Base-by-base conservation (phyloP, 2,888 invertebrate genomes). In the Chalcosyrphus nemorum region DNA sequence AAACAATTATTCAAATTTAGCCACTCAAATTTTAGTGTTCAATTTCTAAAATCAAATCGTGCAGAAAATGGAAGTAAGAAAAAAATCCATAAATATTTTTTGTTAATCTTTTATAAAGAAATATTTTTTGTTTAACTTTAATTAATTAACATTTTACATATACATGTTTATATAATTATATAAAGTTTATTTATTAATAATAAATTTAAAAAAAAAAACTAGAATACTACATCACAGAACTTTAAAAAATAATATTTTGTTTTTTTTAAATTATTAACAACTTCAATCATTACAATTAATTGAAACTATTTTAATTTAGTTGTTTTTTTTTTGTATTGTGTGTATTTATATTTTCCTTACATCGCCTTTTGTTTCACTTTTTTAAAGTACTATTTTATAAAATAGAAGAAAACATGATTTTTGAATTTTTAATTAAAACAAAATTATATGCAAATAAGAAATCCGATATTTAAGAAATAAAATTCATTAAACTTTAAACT, bases 201-300 rank as follows among this genome's bases (percentile, higher is more conserved):
- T 81, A 89, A 87, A 89, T 87, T 89, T 89, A 89, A 65, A 75
- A 74, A 63, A 56, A 75, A 89, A 89, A 89, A 88, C 89, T 90
- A 90, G 88, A 88, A 88, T 87, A 87, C 89, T 89, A 89, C 88
- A 89, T 89, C 89, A 89, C 89, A 89, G 89, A 88, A 75, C 81
- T 86, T 81, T 86, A 87, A 70, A 81, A 71, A 47, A 57, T 71
- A 57, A 65, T 66, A 59, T 57, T 70, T 68, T 38, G 45, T 66
- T 41, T 35, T 43, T 43, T 65, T 59, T 80, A 56, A 54, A 74
- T 68, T 15, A 43, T 29, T 54, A 68, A 68, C 43, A 80, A 65
- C 57, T 74, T 75, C 52, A 45, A 63, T 50, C 41, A 63, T 19
- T 52, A 68, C 43, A 72, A 61, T 13, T 54, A 63, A 54, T 56